Evolutionary conservation across 1,140 invertebrate genomes (phyloP), one percentile per base, ranked within the genome.

Genomic region (Ips nitidus): DNA sequence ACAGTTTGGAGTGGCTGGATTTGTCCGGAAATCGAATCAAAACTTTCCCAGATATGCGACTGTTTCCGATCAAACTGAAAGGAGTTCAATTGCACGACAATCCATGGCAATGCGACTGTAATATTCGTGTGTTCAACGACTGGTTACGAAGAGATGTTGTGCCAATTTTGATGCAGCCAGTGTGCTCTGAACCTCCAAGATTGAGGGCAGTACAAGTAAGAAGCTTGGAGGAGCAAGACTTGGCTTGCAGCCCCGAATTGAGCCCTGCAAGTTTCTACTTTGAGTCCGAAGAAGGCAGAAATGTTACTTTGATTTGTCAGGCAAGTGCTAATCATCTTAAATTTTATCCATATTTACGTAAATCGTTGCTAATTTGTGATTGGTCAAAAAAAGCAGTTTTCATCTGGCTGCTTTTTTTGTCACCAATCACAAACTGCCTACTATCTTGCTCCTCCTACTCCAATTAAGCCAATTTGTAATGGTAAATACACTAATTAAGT

Each of bases 101-200:
- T 83, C 89, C 91, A 50, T 96, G 94, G 94, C 83, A 87, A 53
- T 96, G 94, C 80, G 91, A 95, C 78, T 96, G 94, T 77, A 85
- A 87, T 55, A 81, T 95, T 56, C 80, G 88, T 42, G 86, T 90
- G 72, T 81, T 95, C 75, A 86, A 92, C 70, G 79, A 82, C 39
- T 95, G 93, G 93, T 83, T 95, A 65, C 81, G 86, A 40, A 86
- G 87, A 73, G 89, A 88, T 75, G 88, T 88, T 74, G 86, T 90
- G 52, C 89, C 93, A 0, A 85, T 90, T 58, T 80, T 84, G 0
- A 83, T 86, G 1, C 88, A 90, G 41, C 93, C 93, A 1, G 84
- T 88, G 73, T 96, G 94, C 79, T 84, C 84, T 38, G 81, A 85
- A 4, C 94, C 94, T 1, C 75, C 82, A 4, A 82, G 90, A 37